phyloP scores from a whole-genome alignment of 2,797 vertebrate species.

The Dromococcyx pavoninus region DNA sequence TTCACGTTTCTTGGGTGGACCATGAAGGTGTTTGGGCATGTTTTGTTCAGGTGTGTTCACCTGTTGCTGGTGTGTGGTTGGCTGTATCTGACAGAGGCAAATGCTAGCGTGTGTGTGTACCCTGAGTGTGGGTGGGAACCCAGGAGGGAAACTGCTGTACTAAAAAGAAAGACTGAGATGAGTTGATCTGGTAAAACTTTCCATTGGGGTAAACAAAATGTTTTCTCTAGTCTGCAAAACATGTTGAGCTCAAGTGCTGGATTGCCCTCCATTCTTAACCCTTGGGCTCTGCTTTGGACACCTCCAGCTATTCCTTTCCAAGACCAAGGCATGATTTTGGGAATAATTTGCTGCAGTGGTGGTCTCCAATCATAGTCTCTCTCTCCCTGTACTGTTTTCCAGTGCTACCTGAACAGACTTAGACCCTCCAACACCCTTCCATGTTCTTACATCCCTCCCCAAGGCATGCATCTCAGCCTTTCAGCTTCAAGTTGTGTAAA shows the following conservation, averaged over 20 bases:
- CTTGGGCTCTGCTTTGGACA: not conserved
- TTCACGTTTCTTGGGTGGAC: not conserved
- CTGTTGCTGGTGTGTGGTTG: not conserved
- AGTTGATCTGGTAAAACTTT: not conserved
- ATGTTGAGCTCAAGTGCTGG: not conserved
- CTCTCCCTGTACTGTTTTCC: not conserved
- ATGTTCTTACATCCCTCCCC: no score
- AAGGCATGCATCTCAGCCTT: not conserved
- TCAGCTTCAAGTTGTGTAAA: not conserved
- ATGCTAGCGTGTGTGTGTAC: not conserved
- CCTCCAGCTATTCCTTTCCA: not conserved
- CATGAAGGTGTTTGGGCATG: rapidly evolving
- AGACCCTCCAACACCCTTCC: not conserved
- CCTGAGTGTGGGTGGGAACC: not conserved
- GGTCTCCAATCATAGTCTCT: not conserved
- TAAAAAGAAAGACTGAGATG: not conserved
- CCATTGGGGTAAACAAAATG: rapidly evolving
- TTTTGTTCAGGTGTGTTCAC: not conserved
- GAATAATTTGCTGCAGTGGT: not conserved
- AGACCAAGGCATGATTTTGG: not conserved
- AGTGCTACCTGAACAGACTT: not conserved
- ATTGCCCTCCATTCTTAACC: rapidly evolving
- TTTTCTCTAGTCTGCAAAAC: not conserved
- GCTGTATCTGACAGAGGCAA: not conserved
- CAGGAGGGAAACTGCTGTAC: not conserved